These are phyloP conservation scores for Drosophila demipolita DNA, from an alignment of 2,888 invertebrate species.

Conservation along the genomic window DNA sequence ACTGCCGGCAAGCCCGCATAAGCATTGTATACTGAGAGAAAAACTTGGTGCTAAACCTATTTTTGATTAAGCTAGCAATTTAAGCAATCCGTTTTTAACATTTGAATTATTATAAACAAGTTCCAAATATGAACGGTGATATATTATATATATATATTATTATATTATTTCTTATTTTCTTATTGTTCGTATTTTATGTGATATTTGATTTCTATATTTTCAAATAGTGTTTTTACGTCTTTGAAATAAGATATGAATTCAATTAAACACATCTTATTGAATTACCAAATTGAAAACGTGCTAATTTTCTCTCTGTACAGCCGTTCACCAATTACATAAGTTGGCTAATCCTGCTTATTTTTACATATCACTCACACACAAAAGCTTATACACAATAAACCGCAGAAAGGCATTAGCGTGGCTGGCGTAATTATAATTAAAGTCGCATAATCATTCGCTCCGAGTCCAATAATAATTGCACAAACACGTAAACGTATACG, in stretches of 20 bases:
- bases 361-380: not conserved
- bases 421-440: conserved; percentile 71
- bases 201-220: too few relatives aligned
- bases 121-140: not conserved
- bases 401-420: conserved; percentile 49
- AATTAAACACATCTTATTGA: not conserved
- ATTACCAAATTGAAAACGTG: not conserved
- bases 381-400: not conserved
- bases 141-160: not conserved
- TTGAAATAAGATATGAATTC: not conserved
- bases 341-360: conserved; percentile 44
- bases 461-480: not conserved
- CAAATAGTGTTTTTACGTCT: not conserved
- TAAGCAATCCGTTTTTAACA: not conserved
- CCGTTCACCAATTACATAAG: conserved; percentile 35
- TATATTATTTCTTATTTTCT: too few relatives aligned
- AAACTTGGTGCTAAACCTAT: not conserved
- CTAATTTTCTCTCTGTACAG: not conserved
- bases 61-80: not conserved
- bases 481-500: too few relatives aligned
- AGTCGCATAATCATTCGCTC: conserved; percentile 52
- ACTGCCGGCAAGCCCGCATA: not conserved
- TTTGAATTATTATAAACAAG: not conserved
- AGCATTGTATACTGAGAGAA: conserved; percentile 1
- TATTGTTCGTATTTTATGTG: too few relatives aligned